A percentile compares a stretch with the other conserved stretches of the same genome.
Evolutionary conservation across 2,113 vertebrate genomes (phyloP).

Genomic region (Stegostoma tigrinum): DNA sequence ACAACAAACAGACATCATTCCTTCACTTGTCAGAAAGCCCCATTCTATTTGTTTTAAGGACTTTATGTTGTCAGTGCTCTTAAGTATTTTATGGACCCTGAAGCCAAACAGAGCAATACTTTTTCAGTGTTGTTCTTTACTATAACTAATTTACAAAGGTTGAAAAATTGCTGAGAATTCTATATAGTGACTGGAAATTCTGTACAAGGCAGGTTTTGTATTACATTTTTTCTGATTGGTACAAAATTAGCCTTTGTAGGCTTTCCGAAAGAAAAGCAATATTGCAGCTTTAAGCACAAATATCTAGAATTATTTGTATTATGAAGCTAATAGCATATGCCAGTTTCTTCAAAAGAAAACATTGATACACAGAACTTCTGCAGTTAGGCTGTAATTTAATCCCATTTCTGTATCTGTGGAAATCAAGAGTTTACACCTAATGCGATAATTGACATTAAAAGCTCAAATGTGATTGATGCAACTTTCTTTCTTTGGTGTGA

Average conservation of each 20-base stretch:
- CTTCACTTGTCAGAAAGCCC: constrained; percentile 1
- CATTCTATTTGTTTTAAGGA: constrained; percentile 23
- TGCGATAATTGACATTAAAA: constrained; percentile 3
- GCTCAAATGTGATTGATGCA: constrained; percentile 7
- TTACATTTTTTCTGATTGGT: background rate
- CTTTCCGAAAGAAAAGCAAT: background rate
- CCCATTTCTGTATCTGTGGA: background rate
- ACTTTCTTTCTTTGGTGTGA: background rate
- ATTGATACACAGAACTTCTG: background rate
- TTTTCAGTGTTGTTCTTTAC: constrained; percentile 21
- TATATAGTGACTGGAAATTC: background rate
- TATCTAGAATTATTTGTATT: constrained; percentile 6
- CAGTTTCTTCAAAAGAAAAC: background rate
- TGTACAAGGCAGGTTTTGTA: background rate
- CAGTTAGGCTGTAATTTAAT: constrained; percentile 13
- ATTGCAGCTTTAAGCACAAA: constrained; percentile 18
- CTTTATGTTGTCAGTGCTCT: constrained; percentile 16
- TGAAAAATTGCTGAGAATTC: constrained; percentile 19
- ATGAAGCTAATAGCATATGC: background rate
- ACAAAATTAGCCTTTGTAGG: constrained; percentile 27
- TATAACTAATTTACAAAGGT: constrained; percentile 25
- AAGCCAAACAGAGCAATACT: background rate
- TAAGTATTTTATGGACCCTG: constrained; percentile 27
- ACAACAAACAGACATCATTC: background rate
- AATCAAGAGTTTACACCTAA: background rate